Conservation (phyloP, 2,888 invertebrate species). For the Caenorhabditis zanzibari region DNA sequence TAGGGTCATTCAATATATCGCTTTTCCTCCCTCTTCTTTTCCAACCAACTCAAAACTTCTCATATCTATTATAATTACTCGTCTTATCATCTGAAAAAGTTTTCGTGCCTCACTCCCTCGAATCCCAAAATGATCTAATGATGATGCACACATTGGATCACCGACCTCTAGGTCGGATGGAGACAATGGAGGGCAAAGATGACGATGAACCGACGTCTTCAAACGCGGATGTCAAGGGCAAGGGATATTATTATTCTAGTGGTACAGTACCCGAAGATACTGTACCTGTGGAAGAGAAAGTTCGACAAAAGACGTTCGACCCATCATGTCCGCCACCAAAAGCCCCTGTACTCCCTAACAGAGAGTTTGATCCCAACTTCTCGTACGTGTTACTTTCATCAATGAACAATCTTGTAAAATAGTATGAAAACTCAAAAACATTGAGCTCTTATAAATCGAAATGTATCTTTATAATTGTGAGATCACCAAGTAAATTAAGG, state of each 20-base stretch:
- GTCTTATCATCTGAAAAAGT: background rate
- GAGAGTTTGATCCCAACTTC: constrained; percentile 52
- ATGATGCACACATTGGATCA: constrained; percentile 70
- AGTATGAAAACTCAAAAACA: background rate
- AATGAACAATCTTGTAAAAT: too few species aligned
- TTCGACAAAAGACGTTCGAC: constrained; percentile 51
- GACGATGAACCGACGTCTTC: constrained; percentile 37
- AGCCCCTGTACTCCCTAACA: constrained; percentile 19
- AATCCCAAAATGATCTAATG: constrained; percentile 16
- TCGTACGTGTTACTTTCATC: constrained; percentile 38
- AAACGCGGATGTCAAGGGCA: constrained; percentile 34
- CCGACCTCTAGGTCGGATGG: constrained; percentile 64
- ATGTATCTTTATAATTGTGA: too few species aligned
- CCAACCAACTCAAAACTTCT: constrained; percentile 37
- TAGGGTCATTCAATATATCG: constrained; percentile 39
- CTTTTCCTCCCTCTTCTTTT: constrained; percentile 17
- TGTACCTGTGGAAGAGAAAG: constrained; percentile 27
- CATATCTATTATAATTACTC: constrained; percentile 18
- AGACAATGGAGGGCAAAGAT: constrained; percentile 65
- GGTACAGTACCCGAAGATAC: constrained; percentile 22
- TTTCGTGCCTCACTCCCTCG: background rate
- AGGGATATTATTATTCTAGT: constrained; percentile 57
- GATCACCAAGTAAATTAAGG: too few species aligned
- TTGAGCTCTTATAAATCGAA: too few species aligned
- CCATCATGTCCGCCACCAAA: constrained; percentile 31